These are phyloP conservation scores for Ophthalmolycus amberensis DNA, from an alignment of 2,113 vertebrate genomes.

Conservation along the genomic window DNA sequence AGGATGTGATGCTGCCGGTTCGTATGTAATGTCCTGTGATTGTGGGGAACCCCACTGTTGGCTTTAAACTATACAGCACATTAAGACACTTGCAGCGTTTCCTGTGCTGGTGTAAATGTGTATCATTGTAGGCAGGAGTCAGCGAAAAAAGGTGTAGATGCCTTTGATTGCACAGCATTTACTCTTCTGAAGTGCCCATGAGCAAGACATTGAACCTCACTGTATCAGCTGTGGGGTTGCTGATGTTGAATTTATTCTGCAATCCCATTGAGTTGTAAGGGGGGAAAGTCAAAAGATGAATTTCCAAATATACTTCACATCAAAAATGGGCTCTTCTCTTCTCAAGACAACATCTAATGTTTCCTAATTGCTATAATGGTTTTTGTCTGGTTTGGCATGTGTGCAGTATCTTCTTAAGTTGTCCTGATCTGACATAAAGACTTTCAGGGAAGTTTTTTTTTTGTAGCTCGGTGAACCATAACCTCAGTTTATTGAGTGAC, in stretches of 20 bases:
- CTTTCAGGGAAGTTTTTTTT: slow-evolving; percentile 40
- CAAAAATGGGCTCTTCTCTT: not conserved
- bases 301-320: slow-evolving; percentile 10
- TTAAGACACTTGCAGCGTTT: slow-evolving; percentile 20
- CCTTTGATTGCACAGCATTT: not conserved
- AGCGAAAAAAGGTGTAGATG: not conserved
- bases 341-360: not conserved
- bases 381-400: slow-evolving; percentile 12
- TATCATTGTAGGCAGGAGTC: not conserved
- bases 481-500: slow-evolving; percentile 46
- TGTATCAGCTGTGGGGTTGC: not conserved
- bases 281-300: not conserved
- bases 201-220: not conserved
- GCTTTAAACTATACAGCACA: slow-evolving; percentile 9
- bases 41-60: slow-evolving; percentile 70
- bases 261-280: not conserved
- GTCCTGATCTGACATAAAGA: slow-evolving; percentile 30
- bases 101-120: slow-evolving; percentile 39
- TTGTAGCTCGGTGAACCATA: slow-evolving; percentile 37
- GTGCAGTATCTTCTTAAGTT: not conserved
- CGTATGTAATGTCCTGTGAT: slow-evolving; percentile 53
- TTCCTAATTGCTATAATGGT: not conserved
- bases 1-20: slow-evolving; percentile 71
- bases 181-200: slow-evolving; percentile 3
- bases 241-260: not conserved